Conservation (phyloP, 2,797 vertebrate species). For the Semaprochilodus insignis region DNA sequence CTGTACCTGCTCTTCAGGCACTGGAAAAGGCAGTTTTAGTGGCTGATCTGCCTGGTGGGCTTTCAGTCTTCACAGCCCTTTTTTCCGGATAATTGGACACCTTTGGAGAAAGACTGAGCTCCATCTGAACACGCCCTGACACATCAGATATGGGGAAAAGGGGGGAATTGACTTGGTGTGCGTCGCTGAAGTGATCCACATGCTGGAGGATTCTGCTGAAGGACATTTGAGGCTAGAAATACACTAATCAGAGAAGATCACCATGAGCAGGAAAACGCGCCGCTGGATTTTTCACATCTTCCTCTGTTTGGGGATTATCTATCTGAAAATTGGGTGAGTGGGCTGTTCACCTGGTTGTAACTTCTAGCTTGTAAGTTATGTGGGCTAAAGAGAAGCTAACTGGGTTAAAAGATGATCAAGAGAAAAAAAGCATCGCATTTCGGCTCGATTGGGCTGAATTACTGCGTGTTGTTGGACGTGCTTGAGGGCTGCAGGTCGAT, state of each 20-base stretch:
- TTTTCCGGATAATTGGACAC: slow-evolving; percentile 12
- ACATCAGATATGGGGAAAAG: slow-evolving; percentile 12
- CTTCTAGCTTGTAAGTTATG: background rate
- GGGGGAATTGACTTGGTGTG: slow-evolving; percentile 1
- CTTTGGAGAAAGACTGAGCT: background rate
- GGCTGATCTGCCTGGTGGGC: slow-evolving; percentile 8
- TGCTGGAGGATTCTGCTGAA: background rate
- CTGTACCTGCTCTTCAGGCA: background rate
- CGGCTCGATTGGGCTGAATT: background rate
- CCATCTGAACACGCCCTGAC: slow-evolving; percentile 23
- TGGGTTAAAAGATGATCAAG: background rate
- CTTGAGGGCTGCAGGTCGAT: background rate
- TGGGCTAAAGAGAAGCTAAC: background rate
- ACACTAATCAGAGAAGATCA: slow-evolving; percentile 65
- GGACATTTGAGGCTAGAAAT: background rate
- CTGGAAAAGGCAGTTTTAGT: background rate
- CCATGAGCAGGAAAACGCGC: slow-evolving; percentile 94
- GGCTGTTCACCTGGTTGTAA: background rate
- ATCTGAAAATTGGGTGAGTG: slow-evolving; percentile 96
- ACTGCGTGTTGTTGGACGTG: too few relatives aligned
- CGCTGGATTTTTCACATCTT: slow-evolving; percentile 96
- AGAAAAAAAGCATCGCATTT: too few relatives aligned
- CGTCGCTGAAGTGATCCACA: slow-evolving; percentile 2
- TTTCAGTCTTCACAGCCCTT: slow-evolving; percentile 1
- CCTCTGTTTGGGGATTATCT: slow-evolving; percentile 94